Evolutionary conservation across 2,113 vertebrate genomes (phyloP), one percentile per base, ranked within the genome.

Genomic region (Salvelinus namaycush): DNA sequence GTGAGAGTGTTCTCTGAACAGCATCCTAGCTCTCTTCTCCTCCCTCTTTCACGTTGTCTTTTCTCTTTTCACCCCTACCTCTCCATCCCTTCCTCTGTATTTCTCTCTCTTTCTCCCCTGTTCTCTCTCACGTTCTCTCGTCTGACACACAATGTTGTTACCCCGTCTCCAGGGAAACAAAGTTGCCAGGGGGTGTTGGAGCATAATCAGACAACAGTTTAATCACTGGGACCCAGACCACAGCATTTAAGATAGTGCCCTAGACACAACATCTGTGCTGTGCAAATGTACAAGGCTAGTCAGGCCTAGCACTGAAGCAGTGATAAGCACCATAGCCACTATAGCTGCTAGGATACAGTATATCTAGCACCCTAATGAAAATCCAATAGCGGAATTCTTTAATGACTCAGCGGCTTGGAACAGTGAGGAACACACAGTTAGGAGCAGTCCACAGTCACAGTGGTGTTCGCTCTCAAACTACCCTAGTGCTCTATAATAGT

Each of bases 351-450:
- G 24, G 51, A 14, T 54, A 54, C 26, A 67, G 44, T 39, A 34
- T 34, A 70, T 70, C 54, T 75, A 7, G 3, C 49, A 66, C 62
- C 44, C 31, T 59, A 72, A 62, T 27, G 13, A 62, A 59, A 62
- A 73, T 11, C 12, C 39, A 29, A 62, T 0, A 83, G 70, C 13
- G 62, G 78, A 67, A 65, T 73, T 69, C 73, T 71, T 24, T n/a
- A 48, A 39, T 70, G 82, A 79, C 26, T 83, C 84, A 62, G 48
- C 22, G 24, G 67, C 75, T 67, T 67, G 65, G 65, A 67, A 27
- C 65, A 67, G 24, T 18, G 13, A 74, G 66, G 77, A 82, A 73
- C 13, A 1, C 74, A 5, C 75, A 44, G 62, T 1, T 64, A 51
- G 39, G 6, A 57, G 76, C 11, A 57, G 76, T 76, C 24, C 8